Evolutionary conservation across 2,888 invertebrate species (phyloP).

Genomic region (Pardosa pseudoannulata): DNA sequence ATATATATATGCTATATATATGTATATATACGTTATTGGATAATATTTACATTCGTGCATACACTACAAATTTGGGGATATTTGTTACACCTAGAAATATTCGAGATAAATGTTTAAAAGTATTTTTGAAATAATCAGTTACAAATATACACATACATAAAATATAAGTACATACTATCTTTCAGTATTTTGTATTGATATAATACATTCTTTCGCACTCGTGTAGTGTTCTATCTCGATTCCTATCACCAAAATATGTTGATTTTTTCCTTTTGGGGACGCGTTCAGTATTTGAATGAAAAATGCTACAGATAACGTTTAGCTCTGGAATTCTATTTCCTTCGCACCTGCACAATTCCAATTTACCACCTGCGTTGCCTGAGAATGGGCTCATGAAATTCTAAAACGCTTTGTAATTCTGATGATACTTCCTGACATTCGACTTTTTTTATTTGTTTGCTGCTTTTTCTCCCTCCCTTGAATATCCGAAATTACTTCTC

Average conservation of each 20-base stretch:
- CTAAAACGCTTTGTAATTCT: constrained; percentile 34
- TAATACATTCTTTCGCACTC: too few relatives aligned
- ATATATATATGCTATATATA: too few relatives aligned
- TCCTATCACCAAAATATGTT: background rate
- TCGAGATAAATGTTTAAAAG: too few relatives aligned
- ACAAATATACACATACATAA: too few relatives aligned
- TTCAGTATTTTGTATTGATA: too few relatives aligned
- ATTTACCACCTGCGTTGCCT: constrained; percentile 49
- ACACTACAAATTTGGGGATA: too few relatives aligned
- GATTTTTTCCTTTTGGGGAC: background rate
- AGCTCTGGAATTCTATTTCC: background rate
- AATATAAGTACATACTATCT: too few relatives aligned
- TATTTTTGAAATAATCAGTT: too few relatives aligned
- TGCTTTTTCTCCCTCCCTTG: background rate
- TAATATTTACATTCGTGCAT: too few relatives aligned
- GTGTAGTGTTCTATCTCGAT: too few relatives aligned
- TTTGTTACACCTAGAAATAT: too few relatives aligned
- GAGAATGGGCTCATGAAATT: constrained; percentile 62
- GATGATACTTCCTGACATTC: background rate
- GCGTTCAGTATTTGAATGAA: background rate
- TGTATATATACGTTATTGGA: too few relatives aligned
- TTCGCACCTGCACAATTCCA: constrained; percentile 21
- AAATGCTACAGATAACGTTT: background rate
- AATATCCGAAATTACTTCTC: background rate
- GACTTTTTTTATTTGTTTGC: background rate